Evolutionary conservation across 2,113 vertebrate species (phyloP), one percentile per base, ranked within the genome.

Genomic region (Anoplopoma fimbria): DNA sequence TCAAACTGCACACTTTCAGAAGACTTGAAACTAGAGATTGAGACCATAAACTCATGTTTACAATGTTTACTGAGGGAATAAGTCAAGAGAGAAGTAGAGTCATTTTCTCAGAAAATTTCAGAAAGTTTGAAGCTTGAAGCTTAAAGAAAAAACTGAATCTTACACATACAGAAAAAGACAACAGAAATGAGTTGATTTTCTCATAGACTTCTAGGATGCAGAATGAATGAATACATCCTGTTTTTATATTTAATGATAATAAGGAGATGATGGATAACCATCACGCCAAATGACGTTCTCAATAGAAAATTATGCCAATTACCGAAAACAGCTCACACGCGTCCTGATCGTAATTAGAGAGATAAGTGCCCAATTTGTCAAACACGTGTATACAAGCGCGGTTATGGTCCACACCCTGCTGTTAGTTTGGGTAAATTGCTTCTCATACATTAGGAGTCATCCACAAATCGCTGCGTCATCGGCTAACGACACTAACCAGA

Each of bases 351-450:
- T 67, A 31, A 71, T 63, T 27, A 62, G 4, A 36, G 23, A 8
- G 3, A 4, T 69, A 58, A 68, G 71, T 33, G 19, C 29, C 42
- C 73, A 2, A 63, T 83, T 74, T 75, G 21, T 67, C 73, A 53
- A 2, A 25, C 14, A 25, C 12, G 9, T 53, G 38, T 60, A 69
- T 61, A 36, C 7, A 25, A 29, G 3, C 38, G 6, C 23, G 33
- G 49, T 51, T 47, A 38, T 3, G 67, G 15, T 31, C 73, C n/a
- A 51, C 78, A 71, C 58, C 68, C 76, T 45, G 45, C 75, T 65
- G 71, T 53, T 47, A 42, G 23, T 40, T n/a, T 27, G 62, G 60
- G 49, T 79, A 86, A 74, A 85, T 85, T 82, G 71, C 57, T 36
- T 21, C 53, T 62, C 10, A 13, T 27, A 34, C 53, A 76, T 14